Conservation (phyloP, 2,888 invertebrate genomes). For the Hipparchia sbordonii region DNA sequence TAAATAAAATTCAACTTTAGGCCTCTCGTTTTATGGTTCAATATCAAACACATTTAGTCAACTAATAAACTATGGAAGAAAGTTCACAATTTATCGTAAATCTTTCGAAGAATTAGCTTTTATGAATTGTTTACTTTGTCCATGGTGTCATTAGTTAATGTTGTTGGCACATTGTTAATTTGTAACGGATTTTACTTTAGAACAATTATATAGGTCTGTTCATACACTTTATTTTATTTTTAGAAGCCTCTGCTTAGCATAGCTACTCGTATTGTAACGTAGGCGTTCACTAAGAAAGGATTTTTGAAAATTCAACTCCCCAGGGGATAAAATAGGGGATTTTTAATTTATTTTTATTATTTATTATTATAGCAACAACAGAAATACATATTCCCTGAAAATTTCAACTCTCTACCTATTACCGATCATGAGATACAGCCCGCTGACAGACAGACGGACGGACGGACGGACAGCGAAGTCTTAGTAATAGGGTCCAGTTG, state of each 20-base stretch:
- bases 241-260: background rate
- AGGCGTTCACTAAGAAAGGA: too few species aligned
- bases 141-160: conserved; percentile 27
- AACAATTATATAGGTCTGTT: background rate
- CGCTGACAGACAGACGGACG: too few species aligned
- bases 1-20: conserved; percentile 23
- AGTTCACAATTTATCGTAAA: conserved; percentile 51
- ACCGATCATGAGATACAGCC: too few species aligned
- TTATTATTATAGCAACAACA: too few species aligned
- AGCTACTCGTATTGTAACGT: too few species aligned
- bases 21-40: conserved; percentile 19
- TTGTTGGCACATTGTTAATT: conserved; percentile 28
- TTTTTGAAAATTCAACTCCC: too few species aligned
- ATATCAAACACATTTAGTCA: conserved; percentile 18
- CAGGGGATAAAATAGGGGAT: too few species aligned
- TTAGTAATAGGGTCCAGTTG: too few species aligned
- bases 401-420: too few species aligned
- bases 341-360: too few species aligned
- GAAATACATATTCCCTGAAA: too few species aligned
- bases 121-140: conserved; percentile 42
- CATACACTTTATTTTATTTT: background rate
- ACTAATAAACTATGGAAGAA: conserved; percentile 37
- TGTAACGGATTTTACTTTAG: conserved; percentile 16
- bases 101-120: conserved; percentile 48
- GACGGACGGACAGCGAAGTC: too few species aligned